These are phyloP conservation scores for Hippolais icterina DNA, from an alignment of 2,113 vertebrate species.

Conservation along the genomic window DNA sequence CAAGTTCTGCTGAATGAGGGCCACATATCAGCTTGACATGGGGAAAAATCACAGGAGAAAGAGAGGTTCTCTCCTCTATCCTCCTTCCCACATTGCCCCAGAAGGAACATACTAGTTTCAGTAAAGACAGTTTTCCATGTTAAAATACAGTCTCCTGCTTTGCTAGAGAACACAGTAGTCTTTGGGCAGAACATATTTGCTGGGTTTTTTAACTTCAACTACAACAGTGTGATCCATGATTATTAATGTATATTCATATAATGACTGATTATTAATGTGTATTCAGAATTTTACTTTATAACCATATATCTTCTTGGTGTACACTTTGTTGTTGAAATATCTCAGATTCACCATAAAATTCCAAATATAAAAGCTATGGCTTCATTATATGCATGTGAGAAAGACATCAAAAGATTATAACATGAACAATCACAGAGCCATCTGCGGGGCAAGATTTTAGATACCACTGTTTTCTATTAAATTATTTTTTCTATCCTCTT, in stretches of 20 bases:
- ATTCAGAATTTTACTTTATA: background rate
- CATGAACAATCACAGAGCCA: background rate
- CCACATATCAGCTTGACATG: background rate
- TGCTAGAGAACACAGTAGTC: background rate
- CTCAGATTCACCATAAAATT: background rate
- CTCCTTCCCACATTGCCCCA: fast-evolving
- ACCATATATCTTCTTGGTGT: background rate
- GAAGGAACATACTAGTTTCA: background rate
- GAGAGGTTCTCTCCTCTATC: background rate
- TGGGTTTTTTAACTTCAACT: background rate
- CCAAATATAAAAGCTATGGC: background rate
- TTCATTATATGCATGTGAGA: background rate
- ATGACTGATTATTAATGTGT: background rate
- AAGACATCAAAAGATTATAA: background rate
- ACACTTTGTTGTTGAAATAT: background rate
- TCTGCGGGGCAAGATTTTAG: background rate
- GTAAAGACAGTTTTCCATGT: background rate
- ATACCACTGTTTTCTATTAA: background rate
- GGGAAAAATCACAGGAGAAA: background rate
- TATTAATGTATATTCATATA: background rate
- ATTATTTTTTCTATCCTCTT: background rate
- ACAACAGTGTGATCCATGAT: background rate
- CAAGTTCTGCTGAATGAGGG: background rate
- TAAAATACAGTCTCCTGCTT: background rate
- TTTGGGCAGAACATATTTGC: background rate